A percentile compares a stretch with the other conserved stretches of the same genome.
These are phyloP conservation scores for Ganaspis sp. DNA, from an alignment of 1,140 invertebrate genomes.

Conservation along the genomic window DNA sequence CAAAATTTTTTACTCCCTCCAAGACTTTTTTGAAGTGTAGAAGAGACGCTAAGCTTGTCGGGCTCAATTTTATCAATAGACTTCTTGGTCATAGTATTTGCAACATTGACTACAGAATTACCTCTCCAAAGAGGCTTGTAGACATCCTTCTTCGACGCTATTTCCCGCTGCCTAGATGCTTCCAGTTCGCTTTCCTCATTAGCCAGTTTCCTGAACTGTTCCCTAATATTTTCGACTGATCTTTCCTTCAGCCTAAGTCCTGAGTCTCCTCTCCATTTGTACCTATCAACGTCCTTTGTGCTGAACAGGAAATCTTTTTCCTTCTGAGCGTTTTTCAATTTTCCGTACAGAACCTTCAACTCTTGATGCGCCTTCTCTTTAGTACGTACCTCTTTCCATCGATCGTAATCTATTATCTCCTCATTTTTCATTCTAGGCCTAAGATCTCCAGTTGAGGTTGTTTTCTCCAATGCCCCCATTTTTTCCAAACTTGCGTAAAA, in stretches of 20 bases:
- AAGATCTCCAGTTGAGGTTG: constrained; percentile 83
- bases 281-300: constrained; percentile 82
- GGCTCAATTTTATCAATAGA: constrained; percentile 55
- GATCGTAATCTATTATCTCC: constrained; percentile 90
- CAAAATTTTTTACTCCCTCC: constrained; percentile 85
- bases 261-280: constrained; percentile 85
- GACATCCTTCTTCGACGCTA: constrained; percentile 79
- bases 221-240: constrained; percentile 89
- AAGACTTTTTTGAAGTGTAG: constrained; percentile 73
- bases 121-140: constrained; percentile 91
- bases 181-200: constrained; percentile 75
- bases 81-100: constrained; percentile 80
- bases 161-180: constrained; percentile 70
- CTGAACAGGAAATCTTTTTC: constrained; percentile 90
- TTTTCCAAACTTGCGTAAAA: constrained; percentile 92
- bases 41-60: constrained; percentile 58
- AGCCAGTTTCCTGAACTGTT: constrained; percentile 81
- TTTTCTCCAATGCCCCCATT: constrained; percentile 87
- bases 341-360: constrained; percentile 84
- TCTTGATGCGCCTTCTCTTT: constrained; percentile 90
- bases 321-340: constrained; percentile 86
- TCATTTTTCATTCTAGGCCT: constrained; percentile 83
- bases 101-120: constrained; percentile 86
- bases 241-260: constrained; percentile 89
- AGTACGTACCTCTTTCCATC: constrained; percentile 88